phyloP scores from a whole-genome alignment of 2,113 vertebrate species.

The mouse (Mus musculus) region GRCm39 chr14:103699501-103700000 shows the following conservation, averaged over 20 bases:
- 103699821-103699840: neutral
- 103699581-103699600: neutral
- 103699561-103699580: neutral
- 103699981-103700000: conserved; percentile 20
- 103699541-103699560: neutral
- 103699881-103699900: neutral
- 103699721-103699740: neutral
- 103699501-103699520: neutral
- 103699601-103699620: neutral
- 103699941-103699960: neutral
- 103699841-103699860: neutral
- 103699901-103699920: neutral
- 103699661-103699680: neutral
- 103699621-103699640: neutral
- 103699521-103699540: neutral
- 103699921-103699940: neutral
- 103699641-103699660: neutral
- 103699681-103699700: neutral
- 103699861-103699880: neutral
- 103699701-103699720: neutral
- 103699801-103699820: neutral
- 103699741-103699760: neutral
- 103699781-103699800: neutral
- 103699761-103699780: neutral
- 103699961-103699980: neutral